Conservation (phyloP, 1,140 invertebrate species). For the Tachypleus tridentatus region DNA sequence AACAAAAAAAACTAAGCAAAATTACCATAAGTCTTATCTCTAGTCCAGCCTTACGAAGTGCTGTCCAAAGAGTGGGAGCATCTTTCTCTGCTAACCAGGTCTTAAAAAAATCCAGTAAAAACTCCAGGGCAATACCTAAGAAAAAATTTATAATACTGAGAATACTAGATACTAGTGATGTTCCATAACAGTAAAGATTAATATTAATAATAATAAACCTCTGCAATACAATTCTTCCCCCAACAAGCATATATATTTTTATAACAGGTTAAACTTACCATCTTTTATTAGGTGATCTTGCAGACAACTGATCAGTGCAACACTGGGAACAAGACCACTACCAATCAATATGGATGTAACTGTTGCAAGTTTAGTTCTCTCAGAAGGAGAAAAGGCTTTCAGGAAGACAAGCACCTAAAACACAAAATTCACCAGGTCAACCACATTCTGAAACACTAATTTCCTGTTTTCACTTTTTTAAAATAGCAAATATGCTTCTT, state of each 20-base stretch:
- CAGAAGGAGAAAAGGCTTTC: conserved; percentile 78
- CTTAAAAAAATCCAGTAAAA: conserved; percentile 79
- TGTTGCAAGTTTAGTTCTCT: conserved; percentile 79
- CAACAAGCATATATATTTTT: too few species aligned
- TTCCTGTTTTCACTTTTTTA: too few species aligned
- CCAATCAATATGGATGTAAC: conserved; percentile 85
- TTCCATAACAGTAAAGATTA: too few species aligned
- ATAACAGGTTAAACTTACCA: conserved; percentile 36
- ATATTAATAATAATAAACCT: too few species aligned
- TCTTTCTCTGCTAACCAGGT: conserved; percentile 86
- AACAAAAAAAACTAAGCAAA: too few species aligned
- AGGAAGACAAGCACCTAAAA: conserved; percentile 77
- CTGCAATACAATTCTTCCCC: too few species aligned
- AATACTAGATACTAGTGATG: too few species aligned
- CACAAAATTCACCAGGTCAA: not conserved
- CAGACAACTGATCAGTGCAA: conserved; percentile 47
- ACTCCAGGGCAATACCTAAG: conserved; percentile 68
- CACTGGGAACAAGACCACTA: conserved; percentile 73
- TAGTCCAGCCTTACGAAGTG: conserved; percentile 75
- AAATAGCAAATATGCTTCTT: too few species aligned
- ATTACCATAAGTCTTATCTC: conserved; percentile 49
- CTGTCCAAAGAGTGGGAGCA: conserved; percentile 64
- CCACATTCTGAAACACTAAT: too few species aligned
- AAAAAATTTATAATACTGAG: conserved; percentile 1
- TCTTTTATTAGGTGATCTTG: conserved; percentile 88